Evolutionary conservation across 2,113 vertebrate genomes (phyloP).

Genomic region (Chionis minor): DNA sequence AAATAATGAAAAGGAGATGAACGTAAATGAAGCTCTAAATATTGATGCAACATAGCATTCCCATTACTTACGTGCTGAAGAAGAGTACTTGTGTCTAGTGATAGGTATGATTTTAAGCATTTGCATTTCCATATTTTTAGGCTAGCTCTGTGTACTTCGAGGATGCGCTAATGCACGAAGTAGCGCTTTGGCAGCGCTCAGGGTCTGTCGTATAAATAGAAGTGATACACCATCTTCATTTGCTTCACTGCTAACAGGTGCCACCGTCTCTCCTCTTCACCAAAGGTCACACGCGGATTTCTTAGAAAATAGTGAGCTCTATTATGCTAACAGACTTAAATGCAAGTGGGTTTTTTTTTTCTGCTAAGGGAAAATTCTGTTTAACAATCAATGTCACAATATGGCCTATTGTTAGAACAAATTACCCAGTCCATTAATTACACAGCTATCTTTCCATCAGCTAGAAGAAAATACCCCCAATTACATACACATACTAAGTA

Average conservation of each 20-base stretch:
- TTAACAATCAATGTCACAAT: neutral
- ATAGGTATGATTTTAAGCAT: neutral
- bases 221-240: neutral
- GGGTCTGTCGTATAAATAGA: neutral
- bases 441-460: neutral
- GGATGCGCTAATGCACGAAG: neutral
- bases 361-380: neutral
- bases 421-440: conserved; percentile 32
- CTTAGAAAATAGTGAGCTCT: neutral
- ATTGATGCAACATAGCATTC: neutral
- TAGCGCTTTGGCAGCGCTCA: neutral
- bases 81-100: neutral
- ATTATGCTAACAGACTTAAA: neutral
- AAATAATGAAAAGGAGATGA: conserved; percentile 39
- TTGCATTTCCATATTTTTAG: neutral
- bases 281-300: neutral
- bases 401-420: neutral
- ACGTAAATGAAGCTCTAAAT: conserved; percentile 23
- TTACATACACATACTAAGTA: neutral
- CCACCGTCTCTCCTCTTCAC: neutral
- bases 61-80: neutral
- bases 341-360: neutral
- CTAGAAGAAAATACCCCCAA: neutral
- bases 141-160: neutral
- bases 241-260: neutral